Evolutionary conservation across 35 echinoderm and acorn worm species (phyloP).

Genomic region (Holothuria glaberrima): DNA sequence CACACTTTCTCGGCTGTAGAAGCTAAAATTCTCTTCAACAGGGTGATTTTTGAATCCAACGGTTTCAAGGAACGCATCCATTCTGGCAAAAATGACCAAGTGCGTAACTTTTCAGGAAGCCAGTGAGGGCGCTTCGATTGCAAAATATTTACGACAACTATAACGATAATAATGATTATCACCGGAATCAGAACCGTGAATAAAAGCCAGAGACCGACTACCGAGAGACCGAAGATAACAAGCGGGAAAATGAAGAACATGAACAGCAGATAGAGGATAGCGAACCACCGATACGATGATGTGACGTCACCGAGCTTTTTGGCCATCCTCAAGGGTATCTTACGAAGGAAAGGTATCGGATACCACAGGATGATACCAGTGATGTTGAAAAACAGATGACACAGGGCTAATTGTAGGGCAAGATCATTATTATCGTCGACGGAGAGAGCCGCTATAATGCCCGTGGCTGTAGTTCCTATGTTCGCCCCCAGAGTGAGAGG

Average conservation of each 20-base stretch:
- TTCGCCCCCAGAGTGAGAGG: slow-evolving; percentile 83
- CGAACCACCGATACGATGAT: slow-evolving; percentile 84
- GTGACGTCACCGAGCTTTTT: slow-evolving; percentile 79
- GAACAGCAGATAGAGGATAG: slow-evolving; percentile 71
- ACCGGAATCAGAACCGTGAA: slow-evolving; percentile 54
- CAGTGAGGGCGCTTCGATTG: slow-evolving; percentile 65
- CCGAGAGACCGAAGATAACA: slow-evolving; percentile 68
- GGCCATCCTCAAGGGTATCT: slow-evolving; percentile 69
- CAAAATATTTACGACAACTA: slow-evolving; percentile 65
- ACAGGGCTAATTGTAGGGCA: slow-evolving; percentile 73
- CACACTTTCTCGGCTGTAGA: not conserved
- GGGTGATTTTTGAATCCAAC: slow-evolving; percentile 61
- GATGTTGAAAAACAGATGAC: slow-evolving; percentile 92
- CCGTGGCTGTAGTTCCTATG: slow-evolving; percentile 86
- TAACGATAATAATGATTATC: slow-evolving; percentile 18
- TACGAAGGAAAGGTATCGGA: slow-evolving; percentile 78
- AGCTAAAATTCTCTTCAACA: slow-evolving; percentile 13
- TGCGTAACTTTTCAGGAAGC: slow-evolving; percentile 59
- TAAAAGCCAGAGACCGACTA: slow-evolving; percentile 64
- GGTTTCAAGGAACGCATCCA: slow-evolving; percentile 65
- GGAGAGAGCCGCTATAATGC: slow-evolving; percentile 66
- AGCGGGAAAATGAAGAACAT: slow-evolving; percentile 73
- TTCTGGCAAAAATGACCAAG: slow-evolving; percentile 69
- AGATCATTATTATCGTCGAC: slow-evolving; percentile 53
- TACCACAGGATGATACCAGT: slow-evolving; percentile 84